Evolutionary conservation across 30 jellyfish, hydroid and myxozoan genomes (phyloP), one percentile per base, ranked within the genome.

Genomic region (Chrysaora quinquecirrha): DNA sequence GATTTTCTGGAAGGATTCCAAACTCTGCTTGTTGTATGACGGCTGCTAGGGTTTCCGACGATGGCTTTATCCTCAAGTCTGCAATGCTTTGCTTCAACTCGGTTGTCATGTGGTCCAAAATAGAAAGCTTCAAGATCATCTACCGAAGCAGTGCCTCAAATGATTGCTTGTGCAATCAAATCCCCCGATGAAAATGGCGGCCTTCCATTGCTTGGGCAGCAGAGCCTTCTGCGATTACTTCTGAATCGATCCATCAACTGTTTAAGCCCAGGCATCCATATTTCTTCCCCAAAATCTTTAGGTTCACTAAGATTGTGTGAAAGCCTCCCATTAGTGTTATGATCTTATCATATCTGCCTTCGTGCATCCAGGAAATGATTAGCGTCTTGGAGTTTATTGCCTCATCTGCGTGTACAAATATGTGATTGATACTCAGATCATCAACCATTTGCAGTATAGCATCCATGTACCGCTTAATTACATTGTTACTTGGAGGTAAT

Each of bases 131-230:
- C 47, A 70, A 70, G 82, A 74, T 74, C 75, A 60, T 74, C 58
- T 74, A 50, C 62, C 86, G 86, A 74, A 74, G 86, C 75, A 76
- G 87, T 30, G 78, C 78, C 65, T 76, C 67, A 76, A 76, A 76
- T 52, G 78, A 54, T 62, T 76, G 74, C 74, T 74, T 74, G 74
- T 74, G 86, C n/a, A 50, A 34, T 48, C 86, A 75, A 29, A 78
- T 23, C 19, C 89, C 58, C 43, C 89, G 58, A 46, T 34, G 82
- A 27, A 61, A 78, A 29, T 64, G 89, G 27, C 73, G 81, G 73
- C 89, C 89, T 64, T 78, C 89, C 81, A 78, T 33, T 61, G 89
- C 89, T 65, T 78, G 89, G 73, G 34, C 74, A 64, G 89, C 89
- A 78, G 82, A 64, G 58, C 82, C 89, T 65, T 78, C 82, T 34